These are phyloP conservation scores for Schizopygopsis pylzovi DNA, from an alignment of 2,797 vertebrate genomes.

Conservation along the genomic window DNA sequence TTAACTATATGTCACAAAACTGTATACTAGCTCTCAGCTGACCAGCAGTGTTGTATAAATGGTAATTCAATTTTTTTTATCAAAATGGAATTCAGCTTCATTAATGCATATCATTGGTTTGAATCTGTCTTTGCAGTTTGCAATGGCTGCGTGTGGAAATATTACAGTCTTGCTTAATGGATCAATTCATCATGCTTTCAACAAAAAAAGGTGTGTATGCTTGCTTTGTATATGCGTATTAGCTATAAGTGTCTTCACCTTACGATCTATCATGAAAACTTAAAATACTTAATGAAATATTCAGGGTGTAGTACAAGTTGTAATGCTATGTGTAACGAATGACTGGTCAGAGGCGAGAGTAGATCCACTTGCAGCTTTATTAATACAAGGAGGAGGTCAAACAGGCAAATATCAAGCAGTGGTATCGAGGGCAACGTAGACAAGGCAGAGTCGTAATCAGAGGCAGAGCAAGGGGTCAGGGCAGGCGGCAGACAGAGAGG, in stretches of 20 bases:
- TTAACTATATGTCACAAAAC: not conserved
- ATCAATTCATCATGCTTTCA: slow-evolving; percentile 76
- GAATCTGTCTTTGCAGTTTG: slow-evolving; percentile 71
- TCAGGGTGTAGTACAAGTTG: too few relatives aligned
- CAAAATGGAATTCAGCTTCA: not conserved
- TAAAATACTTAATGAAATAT: too few relatives aligned
- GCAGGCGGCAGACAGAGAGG: too few relatives aligned
- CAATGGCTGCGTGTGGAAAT: slow-evolving; percentile 79
- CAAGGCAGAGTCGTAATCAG: too few relatives aligned
- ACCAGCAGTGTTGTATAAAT: not conserved
- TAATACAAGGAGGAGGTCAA: too few relatives aligned
- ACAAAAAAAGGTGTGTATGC: slow-evolving; percentile 72
- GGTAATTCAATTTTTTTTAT: not conserved
- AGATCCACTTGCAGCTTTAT: too few relatives aligned
- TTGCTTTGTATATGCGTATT: not conserved
- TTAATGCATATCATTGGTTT: not conserved
- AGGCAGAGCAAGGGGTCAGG: too few relatives aligned
- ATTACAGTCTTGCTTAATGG: slow-evolving; percentile 82
- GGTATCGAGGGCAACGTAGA: too few relatives aligned
- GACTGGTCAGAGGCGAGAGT: too few relatives aligned
- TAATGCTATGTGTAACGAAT: too few relatives aligned
- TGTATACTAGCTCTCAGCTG: not conserved
- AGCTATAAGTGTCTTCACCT: not conserved
- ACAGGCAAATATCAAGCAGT: too few relatives aligned
- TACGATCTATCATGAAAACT: too few relatives aligned